phyloP scores from a whole-genome alignment of 2,888 invertebrate genomes.

The Cerastoderma edule region DNA sequence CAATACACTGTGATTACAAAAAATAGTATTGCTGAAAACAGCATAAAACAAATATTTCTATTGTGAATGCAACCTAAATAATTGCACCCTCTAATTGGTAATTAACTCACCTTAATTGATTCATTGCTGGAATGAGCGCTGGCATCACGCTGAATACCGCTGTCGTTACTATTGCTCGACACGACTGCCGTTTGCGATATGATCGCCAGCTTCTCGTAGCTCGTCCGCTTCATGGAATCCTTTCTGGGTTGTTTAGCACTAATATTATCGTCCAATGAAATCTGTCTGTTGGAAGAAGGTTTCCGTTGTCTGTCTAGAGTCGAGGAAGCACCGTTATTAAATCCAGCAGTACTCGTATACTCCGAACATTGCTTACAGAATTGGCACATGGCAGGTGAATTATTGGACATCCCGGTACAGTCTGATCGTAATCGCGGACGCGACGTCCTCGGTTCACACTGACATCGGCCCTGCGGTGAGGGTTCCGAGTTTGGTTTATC shows the following conservation, averaged over 20 bases:
- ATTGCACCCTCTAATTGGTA: not conserved
- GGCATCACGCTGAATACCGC: conserved; percentile 78
- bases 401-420: not conserved
- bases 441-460: conserved; percentile 30
- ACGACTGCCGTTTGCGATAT: conserved; percentile 65
- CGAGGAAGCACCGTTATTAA: conserved; percentile 10
- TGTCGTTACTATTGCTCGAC: conserved; percentile 80
- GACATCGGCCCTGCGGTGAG: conserved; percentile 31
- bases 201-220: conserved; percentile 48
- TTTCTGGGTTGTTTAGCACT: conserved; percentile 33
- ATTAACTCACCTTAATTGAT: conserved; percentile 71
- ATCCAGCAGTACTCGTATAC: conserved; percentile 16
- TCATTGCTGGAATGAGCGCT: conserved; percentile 75
- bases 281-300: not conserved
- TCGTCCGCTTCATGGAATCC: conserved; percentile 38
- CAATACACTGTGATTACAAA: too few species aligned
- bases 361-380: conserved; percentile 9
- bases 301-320: conserved; percentile 3
- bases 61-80: not conserved
- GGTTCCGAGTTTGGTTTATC: conserved; percentile 25
- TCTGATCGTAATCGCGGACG: not conserved
- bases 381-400: conserved; percentile 7
- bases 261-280: conserved; percentile 9
- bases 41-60: too few species aligned
- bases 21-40: too few species aligned